Evolutionary conservation across 2,797 vertebrate genomes (phyloP), one percentile per base, ranked within the genome.

Genomic region (Danionella dracula): DNA sequence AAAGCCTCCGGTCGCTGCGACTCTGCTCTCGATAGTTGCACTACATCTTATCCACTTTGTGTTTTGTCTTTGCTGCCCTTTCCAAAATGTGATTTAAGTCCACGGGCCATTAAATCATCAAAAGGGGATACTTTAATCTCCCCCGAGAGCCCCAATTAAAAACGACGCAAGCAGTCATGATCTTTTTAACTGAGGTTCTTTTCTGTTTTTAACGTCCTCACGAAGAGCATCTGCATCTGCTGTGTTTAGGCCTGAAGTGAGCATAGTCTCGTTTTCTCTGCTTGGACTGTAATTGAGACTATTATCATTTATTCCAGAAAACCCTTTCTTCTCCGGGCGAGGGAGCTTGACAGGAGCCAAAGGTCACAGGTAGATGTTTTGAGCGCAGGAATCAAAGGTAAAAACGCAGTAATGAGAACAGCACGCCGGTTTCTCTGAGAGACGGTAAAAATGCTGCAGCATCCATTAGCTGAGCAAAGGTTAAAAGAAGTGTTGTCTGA

Each of bases 201-300:
- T 50, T 50, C 58, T 38, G 20, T 46, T 61, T 64, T 76, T 29
- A 75, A 81, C 46, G 66, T 71, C 54, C 11, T 42, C 57, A 68
- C 71, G 76, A 73, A 76, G 77, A 75, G 65, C 77, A 70, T 73
- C 75, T 77, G 71, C 79, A 81, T 81, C 77, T 79, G 74, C 74
- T 76, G 46, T 19, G 58, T 68, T 75, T 64, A 70, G 69, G 68
- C 70, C 66, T 70, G 23, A 50, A 73, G 66, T 73, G 62, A 77
- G 66, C 44, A 66, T 58, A 55, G 34, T 40, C 37, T 68, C 41
- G 74, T 58, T 68, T 70, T 72, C 70, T 67, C 59, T 77, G 70
- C 63, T 67, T 53, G 41, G 40, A 31, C 35, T 21, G 44, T 62
- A 67, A 71, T 19, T 20, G 44, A 68, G 41, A 41, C 44, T 10